A percentile compares a stretch with the other conserved stretches of the same genome.
These are phyloP conservation scores for Oncorhynchus mykiss DNA, from an alignment of 2,113 vertebrate species.

Conservation along the genomic window DNA sequence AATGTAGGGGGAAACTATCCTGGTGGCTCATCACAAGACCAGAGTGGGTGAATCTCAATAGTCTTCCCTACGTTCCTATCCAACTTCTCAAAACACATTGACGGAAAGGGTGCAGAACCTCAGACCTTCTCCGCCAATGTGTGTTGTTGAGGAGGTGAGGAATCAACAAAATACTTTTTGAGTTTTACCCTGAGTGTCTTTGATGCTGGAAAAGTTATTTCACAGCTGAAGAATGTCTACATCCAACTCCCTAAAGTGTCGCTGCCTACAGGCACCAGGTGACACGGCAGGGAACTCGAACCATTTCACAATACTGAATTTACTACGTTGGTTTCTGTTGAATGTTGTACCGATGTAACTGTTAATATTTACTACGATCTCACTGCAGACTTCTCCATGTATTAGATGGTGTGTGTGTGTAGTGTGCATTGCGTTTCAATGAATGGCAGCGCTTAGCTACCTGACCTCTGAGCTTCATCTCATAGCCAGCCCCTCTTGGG, in stretches of 20 bases:
- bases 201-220: conserved; percentile 45
- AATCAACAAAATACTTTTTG: too few relatives aligned
- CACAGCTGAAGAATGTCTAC: conserved; percentile 68
- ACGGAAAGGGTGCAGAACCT: not conserved
- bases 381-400: conserved; percentile 55
- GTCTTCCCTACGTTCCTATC: too few relatives aligned
- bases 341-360: conserved; percentile 63
- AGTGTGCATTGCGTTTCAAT: conserved; percentile 53
- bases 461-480: conserved; percentile 42
- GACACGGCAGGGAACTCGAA: conserved; percentile 28
- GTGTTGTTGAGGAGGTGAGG: too few relatives aligned
- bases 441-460: conserved; percentile 54
- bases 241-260: conserved; percentile 13
- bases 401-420: conserved; percentile 37
- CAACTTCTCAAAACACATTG: too few relatives aligned
- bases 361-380: conserved; percentile 60
- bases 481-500: conserved; percentile 2
- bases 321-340: conserved; percentile 49
- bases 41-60: not conserved
- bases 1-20: conserved; percentile 17
- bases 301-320: conserved; percentile 53
- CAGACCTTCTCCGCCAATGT: too few relatives aligned
- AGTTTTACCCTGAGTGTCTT: conserved; percentile 18
- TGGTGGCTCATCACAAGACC: conserved; percentile 11
- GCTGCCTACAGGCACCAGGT: conserved; percentile 9